Evolutionary conservation across 2,888 invertebrate species (phyloP), one percentile per base, ranked within the genome.

Genomic region (Drosophila demipolita): DNA sequence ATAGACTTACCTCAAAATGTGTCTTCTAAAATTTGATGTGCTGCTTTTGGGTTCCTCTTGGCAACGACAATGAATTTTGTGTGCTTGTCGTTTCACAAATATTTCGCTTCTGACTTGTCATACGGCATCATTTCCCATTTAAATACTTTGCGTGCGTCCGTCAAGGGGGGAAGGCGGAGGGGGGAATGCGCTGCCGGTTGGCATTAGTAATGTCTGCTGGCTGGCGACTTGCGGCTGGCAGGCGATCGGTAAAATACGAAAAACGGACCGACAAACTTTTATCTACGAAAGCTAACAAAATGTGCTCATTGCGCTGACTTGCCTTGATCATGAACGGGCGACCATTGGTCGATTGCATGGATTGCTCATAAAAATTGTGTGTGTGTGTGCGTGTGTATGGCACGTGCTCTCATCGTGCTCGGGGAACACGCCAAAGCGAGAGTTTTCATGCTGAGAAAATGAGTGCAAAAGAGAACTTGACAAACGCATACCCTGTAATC

Each of bases 71-170:
- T 23, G 23, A 63, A 70, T 67, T 67, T 68, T 54, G 33, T 61
- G 74, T 85, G 84, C 49, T 78, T 54, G 67, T 73, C 62, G 79
- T 54, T 78, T 83, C 80, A 75, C 75, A 82, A 75, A 74, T 80
- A 77, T 85, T 87, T 75, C 61, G 71, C 68, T 86, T 90, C 83
- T 89, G 87, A 89, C 74, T 78, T 86, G 84, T 87, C 85, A 89
- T 89, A 73, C 65, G 67, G 75, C 69, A 78, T 76, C 73, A 88
- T 82, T 80, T 80, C 66, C 52, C 90, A 68, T 73, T 88, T 87
- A 89, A 89, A 87, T 87, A 87, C 87, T 62, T 64, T 78, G 74
- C 69, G 9, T 29, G 35, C 9, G 33, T 45, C 20, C 61, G 38
- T 0, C 48, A 20, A 12, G 20, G 53, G 45, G 12, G 1, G 42